phyloP scores from a whole-genome alignment of 2,888 invertebrate genomes.

The Cyaniris semiargus region DNA sequence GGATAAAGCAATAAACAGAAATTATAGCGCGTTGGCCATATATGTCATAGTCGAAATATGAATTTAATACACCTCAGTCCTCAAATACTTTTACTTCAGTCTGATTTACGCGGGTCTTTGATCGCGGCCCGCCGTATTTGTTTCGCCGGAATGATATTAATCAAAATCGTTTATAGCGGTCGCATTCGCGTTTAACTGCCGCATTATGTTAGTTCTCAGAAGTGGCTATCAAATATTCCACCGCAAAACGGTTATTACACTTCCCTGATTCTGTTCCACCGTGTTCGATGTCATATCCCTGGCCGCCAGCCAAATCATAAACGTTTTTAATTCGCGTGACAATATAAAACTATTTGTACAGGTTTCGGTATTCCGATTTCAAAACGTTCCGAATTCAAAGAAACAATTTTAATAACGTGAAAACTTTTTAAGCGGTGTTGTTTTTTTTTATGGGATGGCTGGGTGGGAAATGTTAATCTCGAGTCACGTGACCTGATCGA shows the following conservation, averaged over 20 bases:
- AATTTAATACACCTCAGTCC: constrained; percentile 51
- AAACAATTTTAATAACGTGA: neutral
- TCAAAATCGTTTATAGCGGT: constrained; percentile 76
- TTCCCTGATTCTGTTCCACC: constrained; percentile 58
- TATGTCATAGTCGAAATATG: constrained; percentile 10
- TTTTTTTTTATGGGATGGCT: neutral
- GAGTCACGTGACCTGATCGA: neutral
- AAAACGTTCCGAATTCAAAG: constrained; percentile 14
- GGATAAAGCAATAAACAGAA: constrained; percentile 19
- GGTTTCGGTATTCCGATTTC: constrained; percentile 35
- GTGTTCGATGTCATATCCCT: constrained; percentile 56
- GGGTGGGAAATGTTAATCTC: neutral
- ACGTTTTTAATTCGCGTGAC: constrained; percentile 28
- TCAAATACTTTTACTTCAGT: constrained; percentile 49
- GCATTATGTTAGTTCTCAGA: constrained; percentile 70
- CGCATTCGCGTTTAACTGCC: constrained; percentile 68
- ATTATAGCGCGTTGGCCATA: constrained; percentile 1
- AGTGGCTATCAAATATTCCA: constrained; percentile 76
- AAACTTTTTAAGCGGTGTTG: neutral
- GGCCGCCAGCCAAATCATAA: constrained; percentile 66
- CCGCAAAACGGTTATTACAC: constrained; percentile 63
- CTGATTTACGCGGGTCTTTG: constrained; percentile 65
- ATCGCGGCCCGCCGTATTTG: constrained; percentile 67
- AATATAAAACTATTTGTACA: constrained; percentile 33
- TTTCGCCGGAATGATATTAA: constrained; percentile 73